Conservation (phyloP, 2,113 vertebrate genomes). For the Catharus fuscescens region DNA sequence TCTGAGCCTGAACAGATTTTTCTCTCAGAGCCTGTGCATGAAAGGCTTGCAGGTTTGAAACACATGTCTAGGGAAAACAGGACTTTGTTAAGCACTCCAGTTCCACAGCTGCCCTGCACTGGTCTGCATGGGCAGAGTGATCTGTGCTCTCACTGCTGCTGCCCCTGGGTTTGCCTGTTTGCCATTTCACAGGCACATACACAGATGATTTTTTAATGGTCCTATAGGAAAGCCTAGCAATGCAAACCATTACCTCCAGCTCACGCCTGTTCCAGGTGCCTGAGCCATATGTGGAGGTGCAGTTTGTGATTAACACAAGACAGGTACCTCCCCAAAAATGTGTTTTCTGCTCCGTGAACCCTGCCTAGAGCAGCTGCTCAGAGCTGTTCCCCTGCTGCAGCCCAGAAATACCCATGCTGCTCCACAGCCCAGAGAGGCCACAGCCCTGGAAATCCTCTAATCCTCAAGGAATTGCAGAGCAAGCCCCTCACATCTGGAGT, state of each 20-base stretch:
- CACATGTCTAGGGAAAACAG: accelerated
- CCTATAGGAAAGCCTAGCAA: not conserved
- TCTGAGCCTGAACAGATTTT: not conserved
- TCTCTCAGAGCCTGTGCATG: not conserved
- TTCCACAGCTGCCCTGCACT: not conserved
- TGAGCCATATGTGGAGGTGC: accelerated
- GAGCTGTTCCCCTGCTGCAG: not conserved
- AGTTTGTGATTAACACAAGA: not conserved
- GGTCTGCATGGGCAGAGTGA: accelerated
- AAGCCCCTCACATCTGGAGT: accelerated
- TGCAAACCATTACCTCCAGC: not conserved
- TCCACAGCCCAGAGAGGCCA: not conserved
- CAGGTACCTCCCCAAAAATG: not conserved
- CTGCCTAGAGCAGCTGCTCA: not conserved
- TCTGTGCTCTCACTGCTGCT: accelerated
- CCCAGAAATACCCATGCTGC: accelerated
- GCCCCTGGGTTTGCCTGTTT: not conserved
- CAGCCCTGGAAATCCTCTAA: not conserved
- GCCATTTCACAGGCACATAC: not conserved
- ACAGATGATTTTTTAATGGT: not conserved
- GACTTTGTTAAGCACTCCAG: not conserved
- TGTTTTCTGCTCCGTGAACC: not conserved
- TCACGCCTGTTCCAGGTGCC: not conserved
- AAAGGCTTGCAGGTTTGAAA: not conserved
- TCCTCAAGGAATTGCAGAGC: not conserved